Evolutionary conservation across 2,888 invertebrate genomes (phyloP), one percentile per base, ranked within the genome.

Genomic region (Nasonia oneida): DNA sequence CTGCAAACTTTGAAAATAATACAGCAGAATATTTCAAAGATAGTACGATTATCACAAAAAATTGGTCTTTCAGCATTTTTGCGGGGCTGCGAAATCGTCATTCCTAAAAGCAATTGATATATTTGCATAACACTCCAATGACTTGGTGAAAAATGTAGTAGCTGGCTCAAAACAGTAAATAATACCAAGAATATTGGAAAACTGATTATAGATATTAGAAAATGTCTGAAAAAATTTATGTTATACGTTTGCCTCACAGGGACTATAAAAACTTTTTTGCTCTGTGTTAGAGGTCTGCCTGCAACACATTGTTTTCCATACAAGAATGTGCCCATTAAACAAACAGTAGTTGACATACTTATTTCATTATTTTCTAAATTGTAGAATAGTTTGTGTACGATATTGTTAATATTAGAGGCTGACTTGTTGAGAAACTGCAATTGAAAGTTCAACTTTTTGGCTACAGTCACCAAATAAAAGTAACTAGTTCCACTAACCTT

Each of bases 401-500:
- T 18, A 67, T 14, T 23, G 4, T 67, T 14, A 33, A 33, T 12
- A 67, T 67, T 15, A 23, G 14, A 67, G 1, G 3, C 2, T 33
- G 67, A 15, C 14, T 67, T 23, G 3, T 23, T 23, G 0, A 67
- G 3, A 67, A 67, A 67, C 23, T 78, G 2, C 10, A 78, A 14
- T 23, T 14, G 12, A 42, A 78, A 78, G 29, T 78, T 78, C 42
- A 78, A 33, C 64, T 78, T 78, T 39, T 67, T 5, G 1, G 47
- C 15, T 14, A 67, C 29, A 6, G 33, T 29, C 23, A 42, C 12
- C 15, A 64, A 8, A 23, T 29, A 47, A 39, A 8, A 8, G 23
- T 53, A 57, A 33, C 2, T n/a, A 37, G 23, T 61, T 18, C 39
- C 76, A n/a, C 14, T 50, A 5, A 53, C 53, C 18, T 53, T 18